Conservation (phyloP, 37 sponge, comb jelly and placozoan species). For the Ephydatia muelleri region DNA sequence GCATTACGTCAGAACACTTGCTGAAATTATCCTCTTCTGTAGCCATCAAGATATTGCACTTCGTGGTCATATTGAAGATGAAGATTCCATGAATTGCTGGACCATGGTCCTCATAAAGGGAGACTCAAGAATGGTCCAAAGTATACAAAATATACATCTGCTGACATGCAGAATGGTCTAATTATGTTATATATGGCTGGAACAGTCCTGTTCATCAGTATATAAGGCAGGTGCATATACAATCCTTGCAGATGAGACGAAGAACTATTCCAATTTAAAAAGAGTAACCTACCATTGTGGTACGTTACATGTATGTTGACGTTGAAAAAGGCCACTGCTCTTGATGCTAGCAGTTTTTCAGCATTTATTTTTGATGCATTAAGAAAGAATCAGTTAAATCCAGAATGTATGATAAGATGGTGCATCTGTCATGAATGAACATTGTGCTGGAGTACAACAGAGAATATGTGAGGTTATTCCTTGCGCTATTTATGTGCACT, state of each 20-base stretch:
- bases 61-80: constrained; percentile 65
- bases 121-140: constrained; percentile 45
- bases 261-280: background rate
- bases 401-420: constrained; percentile 63
- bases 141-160: constrained; percentile 75
- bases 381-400: constrained; percentile 8
- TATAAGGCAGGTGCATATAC: constrained; percentile 49
- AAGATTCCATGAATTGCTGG: constrained; percentile 63
- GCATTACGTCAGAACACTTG: too few relatives aligned
- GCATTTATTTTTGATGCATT: constrained; percentile 52
- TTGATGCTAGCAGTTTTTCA: constrained; percentile 56
- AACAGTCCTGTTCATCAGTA: constrained; percentile 42
- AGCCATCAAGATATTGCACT: constrained; percentile 67
- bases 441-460: constrained; percentile 60
- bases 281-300: background rate
- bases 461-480: constrained; percentile 54
- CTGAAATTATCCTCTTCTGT: constrained; percentile 66
- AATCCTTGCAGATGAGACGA: constrained; percentile 40
- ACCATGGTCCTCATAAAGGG: too few relatives aligned
- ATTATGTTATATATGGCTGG: constrained; percentile 63
- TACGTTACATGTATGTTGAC: background rate
- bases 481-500: constrained; percentile 58
- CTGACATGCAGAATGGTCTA: constrained; percentile 69
- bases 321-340: constrained; percentile 41
- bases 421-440: constrained; percentile 75